Evolutionary conservation across 2,113 vertebrate genomes (phyloP).

Genomic region (Ophiodon elongatus): DNA sequence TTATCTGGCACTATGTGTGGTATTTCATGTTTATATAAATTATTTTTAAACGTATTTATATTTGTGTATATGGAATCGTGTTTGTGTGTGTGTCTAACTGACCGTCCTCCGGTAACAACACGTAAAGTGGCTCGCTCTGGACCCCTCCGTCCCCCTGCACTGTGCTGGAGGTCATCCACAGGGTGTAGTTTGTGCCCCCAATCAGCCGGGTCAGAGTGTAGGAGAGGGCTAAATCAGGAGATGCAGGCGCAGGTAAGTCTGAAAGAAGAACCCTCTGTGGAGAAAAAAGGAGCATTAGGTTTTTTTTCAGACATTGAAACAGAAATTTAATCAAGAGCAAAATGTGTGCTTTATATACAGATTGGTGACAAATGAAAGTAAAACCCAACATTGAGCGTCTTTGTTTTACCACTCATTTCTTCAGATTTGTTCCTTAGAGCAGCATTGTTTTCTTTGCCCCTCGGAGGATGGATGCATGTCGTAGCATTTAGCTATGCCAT

Average conservation of each 20-base stretch:
- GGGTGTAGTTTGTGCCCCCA: constrained; percentile 79
- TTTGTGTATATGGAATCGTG: constrained; percentile 11
- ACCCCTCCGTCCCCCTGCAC: constrained; percentile 90
- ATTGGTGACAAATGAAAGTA: not conserved
- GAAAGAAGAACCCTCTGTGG: constrained; percentile 71
- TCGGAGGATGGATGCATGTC: not conserved
- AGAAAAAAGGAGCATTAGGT: not conserved
- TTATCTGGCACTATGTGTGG: not conserved
- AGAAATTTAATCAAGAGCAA: not conserved
- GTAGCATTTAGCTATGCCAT: not conserved
- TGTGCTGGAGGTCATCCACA: constrained; percentile 91
- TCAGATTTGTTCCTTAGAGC: not conserved
- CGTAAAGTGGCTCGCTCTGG: constrained; percentile 84
- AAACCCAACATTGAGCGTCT: not conserved
- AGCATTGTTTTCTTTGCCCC: not conserved
- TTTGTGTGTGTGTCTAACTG: constrained; percentile 71
- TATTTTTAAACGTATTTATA: constrained; percentile 1
- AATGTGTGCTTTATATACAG: not conserved
- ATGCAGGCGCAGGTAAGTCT: constrained; percentile 35
- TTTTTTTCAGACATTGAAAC: constrained; percentile 9
- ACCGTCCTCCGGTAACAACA: constrained; percentile 90
- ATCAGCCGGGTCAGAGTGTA: constrained; percentile 72
- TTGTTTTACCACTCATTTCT: not conserved
- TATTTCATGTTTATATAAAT: constrained; percentile 5
- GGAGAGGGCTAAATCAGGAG: constrained; percentile 37